Percentiles rank a stretch among this genome's conserved stretches.
phyloP scores from a whole-genome alignment of 2,888 invertebrate genomes.

The Apotomis turbidana region DNA sequence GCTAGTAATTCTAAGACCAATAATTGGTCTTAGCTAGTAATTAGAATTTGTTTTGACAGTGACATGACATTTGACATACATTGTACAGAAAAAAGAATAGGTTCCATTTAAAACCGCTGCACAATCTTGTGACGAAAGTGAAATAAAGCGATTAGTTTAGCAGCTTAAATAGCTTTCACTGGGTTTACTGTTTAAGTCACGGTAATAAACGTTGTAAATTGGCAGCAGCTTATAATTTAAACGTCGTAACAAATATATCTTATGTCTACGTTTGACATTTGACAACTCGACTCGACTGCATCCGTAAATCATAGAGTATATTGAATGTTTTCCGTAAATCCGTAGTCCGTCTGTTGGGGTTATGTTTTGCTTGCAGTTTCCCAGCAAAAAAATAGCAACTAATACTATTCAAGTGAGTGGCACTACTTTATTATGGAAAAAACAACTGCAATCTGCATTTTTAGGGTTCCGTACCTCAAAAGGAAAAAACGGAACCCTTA shows the following conservation, averaged over 20 bases:
- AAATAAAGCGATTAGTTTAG: background rate
- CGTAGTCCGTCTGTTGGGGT: background rate
- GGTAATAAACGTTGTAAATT: background rate
- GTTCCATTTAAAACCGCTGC: constrained; percentile 3
- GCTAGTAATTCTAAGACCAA: no score
- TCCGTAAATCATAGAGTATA: background rate
- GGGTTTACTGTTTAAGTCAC: constrained; percentile 2
- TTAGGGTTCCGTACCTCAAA: no score
- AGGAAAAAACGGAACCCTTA: no score
- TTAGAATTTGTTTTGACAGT: constrained; percentile 1
- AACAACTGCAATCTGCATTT: background rate
- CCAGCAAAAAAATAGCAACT: constrained; percentile 6
- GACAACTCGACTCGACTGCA: background rate
- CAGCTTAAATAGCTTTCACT: background rate
- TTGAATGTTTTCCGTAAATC: background rate
- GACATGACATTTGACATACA: no score
- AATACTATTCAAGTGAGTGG: constrained; percentile 2
- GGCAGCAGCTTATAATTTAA: no score
- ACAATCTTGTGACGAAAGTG: no score
- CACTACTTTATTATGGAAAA: no score
- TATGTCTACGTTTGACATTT: constrained; percentile 10
- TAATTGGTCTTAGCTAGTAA: background rate
- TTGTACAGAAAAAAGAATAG: background rate
- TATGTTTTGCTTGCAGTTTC: constrained; percentile 28
- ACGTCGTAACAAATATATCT: no score